Evolutionary conservation across 2,797 vertebrate species (phyloP), one percentile per base, ranked within the genome.

Genomic region (Dromococcyx pavoninus): DNA sequence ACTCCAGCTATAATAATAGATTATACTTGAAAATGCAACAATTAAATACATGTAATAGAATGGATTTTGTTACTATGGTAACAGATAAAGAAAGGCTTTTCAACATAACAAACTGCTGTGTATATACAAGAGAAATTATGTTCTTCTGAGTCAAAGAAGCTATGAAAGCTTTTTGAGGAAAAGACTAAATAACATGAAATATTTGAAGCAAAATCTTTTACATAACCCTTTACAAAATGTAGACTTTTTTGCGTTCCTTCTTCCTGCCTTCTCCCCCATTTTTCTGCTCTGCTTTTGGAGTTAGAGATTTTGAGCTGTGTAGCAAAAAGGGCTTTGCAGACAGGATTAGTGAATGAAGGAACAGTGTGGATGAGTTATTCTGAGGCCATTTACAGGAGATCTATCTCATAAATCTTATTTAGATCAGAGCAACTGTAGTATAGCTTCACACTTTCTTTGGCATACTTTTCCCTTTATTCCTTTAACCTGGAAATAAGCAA

Each of bases 51-150:
- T 80, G 27, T n/a, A 87, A 87, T 76, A 92, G 79, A 93, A 84
- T 82, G 77, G 27, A 7, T 96, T 93, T 78, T 12, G 96, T 97
- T 96, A 61, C 94, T 88, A 86, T 95, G 88, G 94, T 30, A 96
- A 96, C 89, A 76, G 74, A 73, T 90, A 93, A 75, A 92, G 80
- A 69, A 81, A 50, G 60, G 25, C 35, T 91, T 96, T 93, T 74
- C 77, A 91, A 41, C 17, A 10, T 66, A 88, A 35, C 21, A 75
- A 83, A 61, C n/a, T 19, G 61, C 56, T 79, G 12, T 91, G 69
- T 93, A n/a, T 94, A 51, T 90, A 85, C 67, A 90, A 61, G 41
- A 70, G 60, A 93, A 93, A 88, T 67, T 0, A 60, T 27, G 30
- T 79, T 93, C 6, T 85, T 88, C 33, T 81, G 62, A 93, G 32